These are phyloP conservation scores for Nansenia antarctica DNA, from an alignment of 2,113 vertebrate species.

Conservation along the genomic window DNA sequence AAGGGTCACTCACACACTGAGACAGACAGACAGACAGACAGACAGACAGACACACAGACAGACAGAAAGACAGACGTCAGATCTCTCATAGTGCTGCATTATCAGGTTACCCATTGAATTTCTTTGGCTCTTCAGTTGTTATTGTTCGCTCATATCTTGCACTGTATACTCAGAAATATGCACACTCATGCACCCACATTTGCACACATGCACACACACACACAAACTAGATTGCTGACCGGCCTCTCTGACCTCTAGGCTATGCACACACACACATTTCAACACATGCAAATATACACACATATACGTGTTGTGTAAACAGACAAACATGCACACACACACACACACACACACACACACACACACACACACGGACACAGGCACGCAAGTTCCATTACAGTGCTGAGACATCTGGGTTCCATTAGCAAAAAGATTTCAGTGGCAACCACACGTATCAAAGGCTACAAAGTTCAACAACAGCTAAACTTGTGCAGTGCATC, in stretches of 20 bases:
- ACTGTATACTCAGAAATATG: not conserved
- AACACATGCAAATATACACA: not conserved
- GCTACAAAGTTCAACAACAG: constrained; percentile 32
- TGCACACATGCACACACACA: too few relatives aligned
- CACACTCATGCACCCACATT: not conserved
- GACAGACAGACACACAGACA: not conserved
- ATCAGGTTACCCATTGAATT: too few relatives aligned
- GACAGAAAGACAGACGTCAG: not conserved
- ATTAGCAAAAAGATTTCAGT: constrained; percentile 14
- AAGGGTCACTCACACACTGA: not conserved
- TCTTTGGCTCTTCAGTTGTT: not conserved
- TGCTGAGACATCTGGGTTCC: not conserved
- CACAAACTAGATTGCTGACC: too few relatives aligned
- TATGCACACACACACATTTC: not conserved
- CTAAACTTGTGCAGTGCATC: constrained; percentile 16
- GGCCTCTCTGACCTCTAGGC: too few relatives aligned
- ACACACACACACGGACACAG: too few relatives aligned
- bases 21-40: not conserved
- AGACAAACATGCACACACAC: not conserved
- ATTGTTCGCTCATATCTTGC: not conserved
- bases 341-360: not conserved
- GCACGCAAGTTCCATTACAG: not conserved
- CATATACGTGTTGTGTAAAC: not conserved
- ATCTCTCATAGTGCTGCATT: not conserved
- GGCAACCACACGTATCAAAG: not conserved